phyloP scores from a whole-genome alignment of 2,797 vertebrate species.

The Typhlichthys eigenmanni region DNA sequence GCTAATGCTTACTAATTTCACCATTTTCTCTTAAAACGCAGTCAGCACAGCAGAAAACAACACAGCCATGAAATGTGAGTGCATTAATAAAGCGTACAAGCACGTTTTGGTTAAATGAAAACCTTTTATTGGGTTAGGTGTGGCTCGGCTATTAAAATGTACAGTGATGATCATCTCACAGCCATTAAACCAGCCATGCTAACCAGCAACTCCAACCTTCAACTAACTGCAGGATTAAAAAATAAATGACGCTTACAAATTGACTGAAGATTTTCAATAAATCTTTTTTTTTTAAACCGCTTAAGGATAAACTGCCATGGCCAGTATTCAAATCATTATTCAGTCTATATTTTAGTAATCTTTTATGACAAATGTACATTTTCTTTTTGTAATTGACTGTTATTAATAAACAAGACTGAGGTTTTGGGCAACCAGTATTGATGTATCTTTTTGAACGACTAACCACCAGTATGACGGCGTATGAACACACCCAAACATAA shows the following conservation, averaged over 20 bases:
- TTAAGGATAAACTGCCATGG: too few relatives aligned
- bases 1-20: too few relatives aligned
- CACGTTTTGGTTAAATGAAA: background rate
- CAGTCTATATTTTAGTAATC: too few relatives aligned
- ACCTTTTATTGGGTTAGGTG: conserved; percentile 10
- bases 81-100: background rate
- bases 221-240: conserved; percentile 58
- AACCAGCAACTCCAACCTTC: background rate
- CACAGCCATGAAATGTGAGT: background rate
- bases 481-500: too few relatives aligned
- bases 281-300: conserved; percentile 12
- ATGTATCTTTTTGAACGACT: too few relatives aligned
- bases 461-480: too few relatives aligned
- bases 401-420: too few relatives aligned
- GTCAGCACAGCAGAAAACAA: conserved; percentile 25
- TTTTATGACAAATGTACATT: too few relatives aligned
- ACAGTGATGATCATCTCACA: conserved; percentile 8
- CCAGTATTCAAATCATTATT: too few relatives aligned
- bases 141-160: conserved; percentile 2
- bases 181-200: background rate
- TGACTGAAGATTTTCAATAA: conserved; percentile 44
- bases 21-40: background rate
- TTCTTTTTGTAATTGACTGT: too few relatives aligned
- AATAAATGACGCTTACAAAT: conserved; percentile 72
- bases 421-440: too few relatives aligned